Evolutionary conservation across 2,113 vertebrate genomes (phyloP), one percentile per base, ranked within the genome.

Genomic region (Takifugu bimaculatus): DNA sequence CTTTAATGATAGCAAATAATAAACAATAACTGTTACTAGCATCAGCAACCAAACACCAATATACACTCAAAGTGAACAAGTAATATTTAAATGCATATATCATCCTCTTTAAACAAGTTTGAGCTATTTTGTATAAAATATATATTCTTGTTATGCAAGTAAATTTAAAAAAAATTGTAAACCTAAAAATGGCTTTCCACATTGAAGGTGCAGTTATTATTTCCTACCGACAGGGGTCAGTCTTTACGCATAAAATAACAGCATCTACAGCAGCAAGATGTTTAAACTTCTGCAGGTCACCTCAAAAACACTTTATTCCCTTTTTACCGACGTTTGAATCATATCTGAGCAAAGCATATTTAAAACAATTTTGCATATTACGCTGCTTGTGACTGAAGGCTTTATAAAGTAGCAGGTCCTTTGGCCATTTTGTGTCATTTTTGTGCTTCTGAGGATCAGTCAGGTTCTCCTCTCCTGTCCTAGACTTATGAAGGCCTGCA

Each of bases 191-290:
- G 20, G 20, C 7, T 39, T 39, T 39, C 35, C 27, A 43, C 15
- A 6, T 10, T 6, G 2, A 4, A 7, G 10, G 13, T 50, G 13
- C n/a, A 52, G 42, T n/a, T 68, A 13, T n/a, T 15, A 1, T 14
- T 29, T 3, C 62, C 13, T 25, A 74, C 91, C 94, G 72, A 70
- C 70, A 93, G 94, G 83, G 92, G 94, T 81, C 94, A 88, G 77
- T 83, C 39, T 91, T 74, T 49, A 1, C 88, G 80, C 80, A 59
- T 42, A 63, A 81, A 90, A 91, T 79, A 9, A 28, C 25, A 55
- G 13, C 5, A 43, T 29, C 14, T 4, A 44, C 14, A n/a, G 9
- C 20, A 20, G 13, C 29, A 32, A 47, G 26, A 59, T 47, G 2
- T 32, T 67, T 48, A 12, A 26, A 35, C 47, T 49, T 12, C 29